These are phyloP conservation scores for Troides helena DNA, from an alignment of 2,888 invertebrate species.

Conservation along the genomic window DNA sequence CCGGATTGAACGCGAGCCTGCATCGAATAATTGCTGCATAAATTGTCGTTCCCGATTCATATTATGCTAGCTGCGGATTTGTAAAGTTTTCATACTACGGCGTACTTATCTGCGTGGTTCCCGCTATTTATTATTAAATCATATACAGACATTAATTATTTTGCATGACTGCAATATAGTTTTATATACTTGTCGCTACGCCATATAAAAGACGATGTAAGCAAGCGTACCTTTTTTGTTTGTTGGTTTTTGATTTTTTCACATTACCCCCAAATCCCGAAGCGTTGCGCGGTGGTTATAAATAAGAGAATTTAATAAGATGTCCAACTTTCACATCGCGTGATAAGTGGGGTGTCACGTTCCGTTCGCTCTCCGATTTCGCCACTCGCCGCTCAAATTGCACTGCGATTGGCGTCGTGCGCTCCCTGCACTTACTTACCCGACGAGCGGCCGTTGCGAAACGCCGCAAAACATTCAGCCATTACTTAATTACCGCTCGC, in stretches of 20 bases:
- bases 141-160: not conserved
- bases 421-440: slow-evolving; percentile 50
- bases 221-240: not conserved
- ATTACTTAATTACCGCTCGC: slow-evolving; percentile 37
- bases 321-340: slow-evolving; percentile 68
- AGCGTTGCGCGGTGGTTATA: slow-evolving; percentile 51
- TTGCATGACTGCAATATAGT: no score
- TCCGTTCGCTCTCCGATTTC: slow-evolving; percentile 71
- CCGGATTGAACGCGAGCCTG: slow-evolving; percentile 69
- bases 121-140: not conserved
- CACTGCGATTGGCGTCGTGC: slow-evolving; percentile 54
- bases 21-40: slow-evolving; percentile 74
- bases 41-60: slow-evolving; percentile 66
- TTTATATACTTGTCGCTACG: not conserved
- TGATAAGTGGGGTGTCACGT: slow-evolving; percentile 75
- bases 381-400: slow-evolving; percentile 69
- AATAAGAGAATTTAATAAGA: slow-evolving; percentile 70
- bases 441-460: slow-evolving; percentile 48
- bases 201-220: not conserved
- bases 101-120: slow-evolving; percentile 2
- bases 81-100: slow-evolving; percentile 27
- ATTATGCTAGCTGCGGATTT: slow-evolving; percentile 51
- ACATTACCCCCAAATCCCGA: slow-evolving; percentile 36
- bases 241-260: slow-evolving; percentile 28
- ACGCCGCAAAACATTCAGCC: slow-evolving; percentile 35